Conservation (phyloP, 2,113 vertebrate genomes). For the Prochilodus magdalenae region DNA sequence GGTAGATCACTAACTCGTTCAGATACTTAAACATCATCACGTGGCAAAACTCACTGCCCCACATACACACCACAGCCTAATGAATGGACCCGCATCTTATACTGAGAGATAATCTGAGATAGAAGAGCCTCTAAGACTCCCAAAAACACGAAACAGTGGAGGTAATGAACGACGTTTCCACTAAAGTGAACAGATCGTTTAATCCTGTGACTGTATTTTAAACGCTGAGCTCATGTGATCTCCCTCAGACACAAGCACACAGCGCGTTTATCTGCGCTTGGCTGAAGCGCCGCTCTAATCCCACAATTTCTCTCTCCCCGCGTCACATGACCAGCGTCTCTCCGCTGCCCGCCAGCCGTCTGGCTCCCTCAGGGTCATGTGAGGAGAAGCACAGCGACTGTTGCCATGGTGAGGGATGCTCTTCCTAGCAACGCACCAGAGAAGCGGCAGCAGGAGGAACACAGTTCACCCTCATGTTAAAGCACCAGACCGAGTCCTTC, state of each 20-base stretch:
- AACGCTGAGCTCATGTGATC: neutral
- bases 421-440: conserved; percentile 73
- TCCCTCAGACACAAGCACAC: neutral
- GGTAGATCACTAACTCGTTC: no score
- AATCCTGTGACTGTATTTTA: no score
- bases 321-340: conserved; percentile 62
- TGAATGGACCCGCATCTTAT: no score
- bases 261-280: neutral
- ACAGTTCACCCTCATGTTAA: neutral
- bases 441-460: conserved; percentile 7
- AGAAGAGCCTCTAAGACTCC: no score
- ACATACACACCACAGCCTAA: no score
- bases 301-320: conserved; percentile 26
- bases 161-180: no score
- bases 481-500: neutral
- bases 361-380: conserved; percentile 67
- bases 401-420: conserved; percentile 73
- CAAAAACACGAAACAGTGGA: no score
- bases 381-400: conserved; percentile 69
- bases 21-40: no score
- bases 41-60: no score
- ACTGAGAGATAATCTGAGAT: no score
- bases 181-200: no score
- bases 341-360: conserved; percentile 48
- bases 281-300: conserved; percentile 39